Conservation (phyloP, 2,888 invertebrate species). For the Trichopoda pennipes region DNA sequence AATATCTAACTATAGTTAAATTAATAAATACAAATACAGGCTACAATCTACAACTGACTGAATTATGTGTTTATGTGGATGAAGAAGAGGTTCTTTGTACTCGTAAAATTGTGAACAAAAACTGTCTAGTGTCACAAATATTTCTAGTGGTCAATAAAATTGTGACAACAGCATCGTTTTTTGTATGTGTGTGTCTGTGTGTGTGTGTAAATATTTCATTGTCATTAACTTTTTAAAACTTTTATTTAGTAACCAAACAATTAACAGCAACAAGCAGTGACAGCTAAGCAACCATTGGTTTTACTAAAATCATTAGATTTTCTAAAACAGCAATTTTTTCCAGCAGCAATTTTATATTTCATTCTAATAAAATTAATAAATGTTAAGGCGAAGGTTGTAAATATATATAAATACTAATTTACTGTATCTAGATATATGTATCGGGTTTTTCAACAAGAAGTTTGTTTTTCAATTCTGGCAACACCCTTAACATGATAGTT, state of each 20-base stretch:
- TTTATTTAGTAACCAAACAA: constrained; percentile 36
- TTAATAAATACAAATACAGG: not conserved
- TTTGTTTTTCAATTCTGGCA: too few relatives aligned
- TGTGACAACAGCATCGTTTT: too few relatives aligned
- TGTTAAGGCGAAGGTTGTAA: constrained; percentile 67
- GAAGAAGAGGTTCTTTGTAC: too few relatives aligned
- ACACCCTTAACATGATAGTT: too few relatives aligned
- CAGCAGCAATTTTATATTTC: not conserved
- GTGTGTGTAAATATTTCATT: constrained; percentile 33
- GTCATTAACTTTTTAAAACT: constrained; percentile 49
- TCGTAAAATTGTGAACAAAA: not conserved
- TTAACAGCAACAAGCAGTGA: constrained; percentile 11
- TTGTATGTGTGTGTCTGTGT: too few relatives aligned
- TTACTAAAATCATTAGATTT: not conserved
- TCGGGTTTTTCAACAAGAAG: too few relatives aligned
- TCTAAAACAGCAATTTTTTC: not conserved
- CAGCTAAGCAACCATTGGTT: constrained; percentile 7
- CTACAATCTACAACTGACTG: not conserved
- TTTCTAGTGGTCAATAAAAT: too few relatives aligned
- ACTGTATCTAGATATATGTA: constrained; percentile 37
- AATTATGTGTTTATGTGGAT: not conserved
- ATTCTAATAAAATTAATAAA: constrained; percentile 38
- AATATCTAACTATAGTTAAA: constrained; percentile 41
- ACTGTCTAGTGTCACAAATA: too few relatives aligned
- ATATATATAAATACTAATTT: constrained; percentile 37